Conservation (phyloP, 2,888 invertebrate species). For the Nephrotoma flavescens region DNA sequence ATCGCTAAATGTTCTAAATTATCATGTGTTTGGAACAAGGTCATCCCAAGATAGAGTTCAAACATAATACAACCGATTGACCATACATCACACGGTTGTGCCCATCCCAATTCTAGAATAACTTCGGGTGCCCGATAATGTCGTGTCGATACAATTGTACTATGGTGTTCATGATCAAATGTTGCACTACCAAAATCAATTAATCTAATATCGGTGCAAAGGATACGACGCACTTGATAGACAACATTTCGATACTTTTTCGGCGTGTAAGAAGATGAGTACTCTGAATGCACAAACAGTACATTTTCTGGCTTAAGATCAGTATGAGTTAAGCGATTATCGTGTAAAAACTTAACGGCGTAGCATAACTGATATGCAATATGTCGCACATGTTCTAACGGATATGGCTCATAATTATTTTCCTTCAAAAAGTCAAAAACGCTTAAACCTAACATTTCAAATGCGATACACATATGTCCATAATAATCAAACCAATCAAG, state of each 20-base stretch:
- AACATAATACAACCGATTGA: conserved; percentile 99
- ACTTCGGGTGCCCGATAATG: conserved; percentile 99
- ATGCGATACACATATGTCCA: conserved; percentile 96
- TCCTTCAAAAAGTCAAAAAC: conserved; percentile 97
- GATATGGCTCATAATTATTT: conserved; percentile 97
- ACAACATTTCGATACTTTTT: background rate
- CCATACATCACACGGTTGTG: conserved; percentile 99
- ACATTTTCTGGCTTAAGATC: conserved; percentile 99
- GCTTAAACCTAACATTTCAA: conserved; percentile 94
- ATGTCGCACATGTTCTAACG: conserved; percentile 93
- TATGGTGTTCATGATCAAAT: conserved; percentile 99
- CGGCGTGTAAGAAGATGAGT: conserved; percentile 55
- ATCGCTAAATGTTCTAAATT: conserved; percentile 99
- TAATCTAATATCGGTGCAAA: conserved; percentile 85
- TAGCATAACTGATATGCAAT: conserved; percentile 95
- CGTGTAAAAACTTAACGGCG: conserved; percentile 94
- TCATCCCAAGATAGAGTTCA: conserved; percentile 94
- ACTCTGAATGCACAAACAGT: conserved; percentile 90
- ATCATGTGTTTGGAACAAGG: conserved; percentile 99
- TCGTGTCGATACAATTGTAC: conserved; percentile 96
- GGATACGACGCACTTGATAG: conserved; percentile 70
- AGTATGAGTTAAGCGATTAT: conserved; percentile 95
- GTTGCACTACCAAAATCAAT: conserved; percentile 99
- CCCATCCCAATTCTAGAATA: conserved; percentile 96
- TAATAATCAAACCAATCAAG: conserved; percentile 96